Conservation (phyloP, 2,113 vertebrate genomes). For the Poicephalus meyeri region DNA sequence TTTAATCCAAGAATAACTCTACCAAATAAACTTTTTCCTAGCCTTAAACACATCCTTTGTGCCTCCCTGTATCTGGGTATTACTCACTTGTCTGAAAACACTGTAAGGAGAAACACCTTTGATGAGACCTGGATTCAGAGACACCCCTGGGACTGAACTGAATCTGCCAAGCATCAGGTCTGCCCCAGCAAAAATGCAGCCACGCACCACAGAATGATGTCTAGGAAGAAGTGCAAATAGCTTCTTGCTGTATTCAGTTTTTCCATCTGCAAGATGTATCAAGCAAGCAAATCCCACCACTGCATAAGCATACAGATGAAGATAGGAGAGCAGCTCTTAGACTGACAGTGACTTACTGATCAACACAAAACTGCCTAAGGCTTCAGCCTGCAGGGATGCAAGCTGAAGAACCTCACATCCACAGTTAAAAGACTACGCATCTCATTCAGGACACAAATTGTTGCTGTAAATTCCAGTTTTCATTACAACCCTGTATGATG, state of each 20-base stretch:
- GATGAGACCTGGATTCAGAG: neutral
- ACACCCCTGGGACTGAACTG: neutral
- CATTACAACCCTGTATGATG: neutral
- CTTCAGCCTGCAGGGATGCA: neutral
- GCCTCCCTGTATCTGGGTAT: neutral
- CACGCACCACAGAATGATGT: fast-evolving
- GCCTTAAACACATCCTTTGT: neutral
- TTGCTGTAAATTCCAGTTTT: neutral
- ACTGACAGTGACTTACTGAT: neutral
- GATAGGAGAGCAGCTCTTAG: neutral
- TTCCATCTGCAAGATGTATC: slow-evolving; percentile 22
- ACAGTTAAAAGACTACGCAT: fast-evolving
- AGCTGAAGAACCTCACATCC: neutral
- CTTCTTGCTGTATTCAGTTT: neutral
- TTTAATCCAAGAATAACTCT: slow-evolving; percentile 9
- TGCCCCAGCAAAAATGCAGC: neutral
- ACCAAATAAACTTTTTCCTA: neutral
- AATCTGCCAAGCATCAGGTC: neutral
- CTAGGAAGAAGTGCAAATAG: neutral
- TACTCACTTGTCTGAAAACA: neutral
- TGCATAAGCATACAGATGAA: neutral
- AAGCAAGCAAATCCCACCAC: neutral
- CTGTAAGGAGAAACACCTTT: neutral
- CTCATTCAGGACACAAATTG: neutral
- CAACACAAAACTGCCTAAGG: neutral